A percentile compares a stretch with the other conserved stretches of the same genome.
Conservation (phyloP, 2,113 vertebrate genomes). For the Copsychus sechellarum region DNA sequence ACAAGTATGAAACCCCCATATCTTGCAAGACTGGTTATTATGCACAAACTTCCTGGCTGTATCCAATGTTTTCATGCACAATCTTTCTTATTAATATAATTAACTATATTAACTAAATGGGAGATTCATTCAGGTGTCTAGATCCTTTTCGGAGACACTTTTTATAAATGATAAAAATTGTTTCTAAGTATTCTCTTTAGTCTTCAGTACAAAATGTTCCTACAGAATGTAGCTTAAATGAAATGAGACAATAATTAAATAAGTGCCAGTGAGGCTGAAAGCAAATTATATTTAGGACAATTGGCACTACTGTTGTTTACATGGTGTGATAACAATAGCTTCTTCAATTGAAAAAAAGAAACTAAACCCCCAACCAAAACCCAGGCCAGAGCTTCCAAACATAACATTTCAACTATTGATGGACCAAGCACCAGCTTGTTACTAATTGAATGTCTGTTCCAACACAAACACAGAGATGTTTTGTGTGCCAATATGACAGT, state of each 20-base stretch:
- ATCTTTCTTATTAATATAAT: background rate
- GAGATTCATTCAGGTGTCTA: background rate
- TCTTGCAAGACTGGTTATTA: background rate
- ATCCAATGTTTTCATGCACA: background rate
- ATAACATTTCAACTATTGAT: background rate
- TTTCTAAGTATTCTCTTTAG: background rate
- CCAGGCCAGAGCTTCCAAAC: background rate
- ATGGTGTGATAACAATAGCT: background rate
- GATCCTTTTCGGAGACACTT: background rate
- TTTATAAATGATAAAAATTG: background rate
- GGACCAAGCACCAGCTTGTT: background rate
- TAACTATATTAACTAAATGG: background rate
- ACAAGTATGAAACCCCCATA: background rate
- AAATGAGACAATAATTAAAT: slow-evolving; percentile 12
- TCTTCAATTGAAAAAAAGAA: background rate
- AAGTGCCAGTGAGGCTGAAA: background rate
- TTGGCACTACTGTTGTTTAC: background rate
- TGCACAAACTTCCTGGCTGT: background rate
- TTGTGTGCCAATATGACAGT: background rate
- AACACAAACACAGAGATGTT: background rate
- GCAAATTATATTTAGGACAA: background rate
- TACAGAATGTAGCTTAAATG: background rate
- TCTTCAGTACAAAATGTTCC: slow-evolving; percentile 22
- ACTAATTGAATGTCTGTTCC: background rate
- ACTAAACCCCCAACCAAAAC: background rate